Percentiles rank a stretch among this genome's conserved stretches.
Evolutionary conservation across 2,888 invertebrate genomes (phyloP).

Genomic region (Chydorus sphaericus): DNA sequence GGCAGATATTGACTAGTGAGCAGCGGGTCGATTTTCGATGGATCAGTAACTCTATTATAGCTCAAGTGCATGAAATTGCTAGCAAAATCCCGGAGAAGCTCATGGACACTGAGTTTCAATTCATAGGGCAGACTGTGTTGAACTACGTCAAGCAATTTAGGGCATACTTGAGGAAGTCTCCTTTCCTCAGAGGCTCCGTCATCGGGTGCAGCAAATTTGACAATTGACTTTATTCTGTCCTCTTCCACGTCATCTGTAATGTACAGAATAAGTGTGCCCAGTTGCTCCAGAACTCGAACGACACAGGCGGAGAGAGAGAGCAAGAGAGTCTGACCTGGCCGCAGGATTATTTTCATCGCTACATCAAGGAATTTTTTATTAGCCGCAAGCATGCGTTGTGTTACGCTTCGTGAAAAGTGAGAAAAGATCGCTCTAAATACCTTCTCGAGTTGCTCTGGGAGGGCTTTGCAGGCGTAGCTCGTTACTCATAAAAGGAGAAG

Average conservation of each 20-base stretch:
- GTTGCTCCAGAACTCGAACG: conserved; percentile 26
- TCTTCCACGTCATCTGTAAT: conserved; percentile 8
- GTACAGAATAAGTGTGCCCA: conserved; percentile 23
- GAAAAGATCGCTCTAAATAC: conserved; percentile 21
- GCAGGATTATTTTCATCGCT: conserved; percentile 24
- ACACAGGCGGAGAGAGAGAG: conserved; percentile 26
- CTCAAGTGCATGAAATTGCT: conserved; percentile 1
- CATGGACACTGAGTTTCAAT: background rate
- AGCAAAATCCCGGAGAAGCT: background rate
- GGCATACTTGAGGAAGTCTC: background rate
- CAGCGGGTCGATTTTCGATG: background rate
- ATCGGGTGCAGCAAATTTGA: conserved; percentile 21
- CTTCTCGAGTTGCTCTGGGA: conserved; percentile 21
- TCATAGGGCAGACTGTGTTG: background rate
- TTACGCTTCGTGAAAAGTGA: conserved; percentile 21
- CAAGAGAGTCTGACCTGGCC: conserved; percentile 24
- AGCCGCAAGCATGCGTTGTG: conserved; percentile 22
- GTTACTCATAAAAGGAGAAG: conserved; percentile 24
- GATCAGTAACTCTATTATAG: background rate
- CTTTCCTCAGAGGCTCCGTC: conserved; percentile 20
- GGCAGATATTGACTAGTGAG: background rate
- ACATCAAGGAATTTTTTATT: conserved; percentile 25
- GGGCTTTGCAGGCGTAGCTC: conserved; percentile 25
- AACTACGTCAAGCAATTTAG: background rate
- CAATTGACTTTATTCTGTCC: conserved; percentile 1